Evolutionary conservation across 2,888 invertebrate genomes (phyloP).

Genomic region (Xiphydria camelus): DNA sequence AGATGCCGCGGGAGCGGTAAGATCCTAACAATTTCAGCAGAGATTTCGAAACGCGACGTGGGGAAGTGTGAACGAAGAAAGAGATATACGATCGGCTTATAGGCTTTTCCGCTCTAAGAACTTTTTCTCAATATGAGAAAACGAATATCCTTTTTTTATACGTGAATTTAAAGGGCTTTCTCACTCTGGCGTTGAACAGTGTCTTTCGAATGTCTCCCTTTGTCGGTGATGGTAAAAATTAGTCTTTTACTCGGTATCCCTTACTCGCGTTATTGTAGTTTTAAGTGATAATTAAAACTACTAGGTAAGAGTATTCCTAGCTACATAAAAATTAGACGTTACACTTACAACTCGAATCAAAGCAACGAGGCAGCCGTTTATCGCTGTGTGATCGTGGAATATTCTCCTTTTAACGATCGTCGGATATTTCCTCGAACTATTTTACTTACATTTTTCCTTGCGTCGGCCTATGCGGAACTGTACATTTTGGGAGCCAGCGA

Average conservation of each 20-base stretch:
- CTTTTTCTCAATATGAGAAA: slow-evolving; percentile 54
- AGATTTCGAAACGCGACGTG: slow-evolving; percentile 7
- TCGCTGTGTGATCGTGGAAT: too few relatives aligned
- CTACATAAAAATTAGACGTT: slow-evolving; percentile 24
- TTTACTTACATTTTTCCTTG: too few relatives aligned
- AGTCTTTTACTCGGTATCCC: too few relatives aligned
- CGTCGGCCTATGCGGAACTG: too few relatives aligned
- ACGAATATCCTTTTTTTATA: slow-evolving; percentile 25
- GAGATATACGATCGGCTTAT: too few relatives aligned
- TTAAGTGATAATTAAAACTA: slow-evolving; percentile 26
- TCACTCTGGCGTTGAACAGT: slow-evolving; percentile 33
- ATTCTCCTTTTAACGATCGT: too few relatives aligned
- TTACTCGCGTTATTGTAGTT: slow-evolving; percentile 21
- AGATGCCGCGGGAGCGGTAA: slow-evolving; percentile 1
- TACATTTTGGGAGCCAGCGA: too few relatives aligned
- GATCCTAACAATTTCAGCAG: slow-evolving; percentile 7
- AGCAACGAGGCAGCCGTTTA: slow-evolving; percentile 26
- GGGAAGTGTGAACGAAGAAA: too few relatives aligned
- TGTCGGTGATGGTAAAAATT: slow-evolving; percentile 17
- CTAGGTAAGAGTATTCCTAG: slow-evolving; percentile 30
- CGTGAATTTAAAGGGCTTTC: slow-evolving; percentile 28
- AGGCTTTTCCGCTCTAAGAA: too few relatives aligned
- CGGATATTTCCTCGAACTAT: too few relatives aligned
- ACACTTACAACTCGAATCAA: slow-evolving; percentile 26
- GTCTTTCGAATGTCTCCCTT: slow-evolving; percentile 25